phyloP scores from a whole-genome alignment of 2,113 vertebrate species.

The Neoarius graeffei region DNA sequence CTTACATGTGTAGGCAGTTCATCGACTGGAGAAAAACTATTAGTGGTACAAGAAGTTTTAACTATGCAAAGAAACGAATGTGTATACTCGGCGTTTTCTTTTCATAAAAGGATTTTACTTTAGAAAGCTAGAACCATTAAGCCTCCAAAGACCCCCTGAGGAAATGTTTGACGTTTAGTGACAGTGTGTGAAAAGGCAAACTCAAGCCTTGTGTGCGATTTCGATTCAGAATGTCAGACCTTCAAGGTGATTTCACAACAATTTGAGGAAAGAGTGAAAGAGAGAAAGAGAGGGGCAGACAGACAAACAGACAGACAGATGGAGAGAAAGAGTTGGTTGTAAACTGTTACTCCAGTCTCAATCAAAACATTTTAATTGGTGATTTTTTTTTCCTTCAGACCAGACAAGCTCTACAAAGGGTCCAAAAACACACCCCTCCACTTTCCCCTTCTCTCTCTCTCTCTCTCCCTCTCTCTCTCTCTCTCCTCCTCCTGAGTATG shows the following conservation, averaged over 20 bases:
- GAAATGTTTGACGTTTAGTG: neutral
- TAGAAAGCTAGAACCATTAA: neutral
- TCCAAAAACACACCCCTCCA: slow-evolving; percentile 40
- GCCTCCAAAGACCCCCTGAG: neutral
- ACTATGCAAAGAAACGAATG: neutral
- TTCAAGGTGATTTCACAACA: neutral
- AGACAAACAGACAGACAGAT: neutral
- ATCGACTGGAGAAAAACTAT: too few species aligned
- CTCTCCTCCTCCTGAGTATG: slow-evolving; percentile 58
- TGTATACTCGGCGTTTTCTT: neutral
- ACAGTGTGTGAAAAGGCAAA: slow-evolving; percentile 1
- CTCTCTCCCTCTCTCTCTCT: slow-evolving; percentile 16
- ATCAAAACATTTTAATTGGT: slow-evolving; percentile 63
- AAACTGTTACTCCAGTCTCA: slow-evolving; percentile 62
- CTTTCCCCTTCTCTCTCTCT: slow-evolving; percentile 8
- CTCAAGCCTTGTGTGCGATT: neutral
- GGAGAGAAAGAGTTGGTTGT: slow-evolving; percentile 36
- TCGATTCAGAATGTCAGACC: neutral
- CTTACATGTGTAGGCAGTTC: neutral
- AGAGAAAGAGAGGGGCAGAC: neutral
- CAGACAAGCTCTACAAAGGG: slow-evolving; percentile 9
- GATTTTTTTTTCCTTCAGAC: slow-evolving; percentile 52
- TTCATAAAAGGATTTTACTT: neutral
- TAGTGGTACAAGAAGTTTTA: neutral
- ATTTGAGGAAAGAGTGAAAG: neutral